phyloP scores from a whole-genome alignment of 2,797 vertebrate genomes.

The Gambelia wislizenii region DNA sequence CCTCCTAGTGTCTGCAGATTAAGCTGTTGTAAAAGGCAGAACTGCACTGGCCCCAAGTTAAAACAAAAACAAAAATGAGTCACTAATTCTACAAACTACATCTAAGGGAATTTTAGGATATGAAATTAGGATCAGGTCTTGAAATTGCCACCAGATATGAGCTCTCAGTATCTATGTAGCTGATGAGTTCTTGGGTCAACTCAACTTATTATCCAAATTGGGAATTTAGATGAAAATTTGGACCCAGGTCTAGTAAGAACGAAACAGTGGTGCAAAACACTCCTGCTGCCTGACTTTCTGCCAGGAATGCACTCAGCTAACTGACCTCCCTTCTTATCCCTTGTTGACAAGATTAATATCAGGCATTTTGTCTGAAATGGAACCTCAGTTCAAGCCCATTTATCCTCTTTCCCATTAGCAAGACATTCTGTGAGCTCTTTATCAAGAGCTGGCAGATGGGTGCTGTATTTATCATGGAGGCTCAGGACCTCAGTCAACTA shows the following conservation, averaged over 20 bases:
- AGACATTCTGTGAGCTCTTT: conserved; percentile 40
- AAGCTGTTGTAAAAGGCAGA: neutral
- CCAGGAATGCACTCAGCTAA: conserved; percentile 13
- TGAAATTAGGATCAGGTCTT: neutral
- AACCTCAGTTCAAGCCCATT: conserved; percentile 29
- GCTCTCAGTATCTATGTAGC: neutral
- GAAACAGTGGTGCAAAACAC: neutral
- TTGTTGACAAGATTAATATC: conserved; percentile 37
- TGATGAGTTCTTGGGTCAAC: neutral
- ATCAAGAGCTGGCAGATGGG: conserved; percentile 38
- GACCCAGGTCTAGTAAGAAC: too few species aligned
- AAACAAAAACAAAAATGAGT: too few species aligned
- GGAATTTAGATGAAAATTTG: neutral
- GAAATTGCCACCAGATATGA: neutral
- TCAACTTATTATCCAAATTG: neutral
- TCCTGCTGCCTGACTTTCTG: neutral
- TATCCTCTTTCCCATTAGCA: conserved; percentile 42
- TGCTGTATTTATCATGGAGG: conserved; percentile 21
- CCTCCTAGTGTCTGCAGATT: neutral
- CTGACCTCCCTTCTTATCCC: conserved; percentile 17
- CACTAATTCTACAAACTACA: neutral
- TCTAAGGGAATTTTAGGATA: neutral
- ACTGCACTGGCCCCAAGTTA: neutral
- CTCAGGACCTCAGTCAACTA: neutral
- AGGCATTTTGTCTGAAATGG: conserved; percentile 36